These are phyloP conservation scores for Brachyrhaphis roseni DNA, from an alignment of 2,797 vertebrate genomes.

Conservation along the genomic window DNA sequence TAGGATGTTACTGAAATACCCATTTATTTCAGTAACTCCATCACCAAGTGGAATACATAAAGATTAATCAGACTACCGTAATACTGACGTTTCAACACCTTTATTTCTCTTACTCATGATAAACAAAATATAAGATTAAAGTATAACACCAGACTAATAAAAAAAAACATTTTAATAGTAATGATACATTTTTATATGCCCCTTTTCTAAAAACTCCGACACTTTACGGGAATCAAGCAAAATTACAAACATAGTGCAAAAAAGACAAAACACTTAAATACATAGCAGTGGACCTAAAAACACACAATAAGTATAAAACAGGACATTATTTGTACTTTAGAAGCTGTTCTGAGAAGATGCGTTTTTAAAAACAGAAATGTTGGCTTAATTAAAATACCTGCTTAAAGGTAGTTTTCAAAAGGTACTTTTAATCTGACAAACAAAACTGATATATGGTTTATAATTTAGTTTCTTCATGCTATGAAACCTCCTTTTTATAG, in stretches of 20 bases:
- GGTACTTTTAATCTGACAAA: background rate
- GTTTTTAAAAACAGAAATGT: background rate
- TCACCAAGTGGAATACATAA: background rate
- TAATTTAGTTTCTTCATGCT: background rate
- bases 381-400: background rate
- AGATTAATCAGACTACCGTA: background rate
- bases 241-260: too few species aligned
- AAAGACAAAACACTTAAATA: too few species aligned
- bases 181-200: too few species aligned
- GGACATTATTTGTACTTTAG: background rate
- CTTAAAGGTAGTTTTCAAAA: background rate
- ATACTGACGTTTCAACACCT: background rate
- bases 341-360: background rate
- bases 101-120: background rate
- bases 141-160: background rate
- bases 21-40: background rate
- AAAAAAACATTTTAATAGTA: background rate
- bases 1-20: background rate
- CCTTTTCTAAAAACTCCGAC: too few species aligned
- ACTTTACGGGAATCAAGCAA: too few species aligned
- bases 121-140: background rate
- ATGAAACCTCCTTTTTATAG: background rate
- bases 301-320: background rate
- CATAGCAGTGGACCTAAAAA: background rate
- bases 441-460: background rate